phyloP scores from a whole-genome alignment of 1,140 invertebrate genomes.

The Bombus cullumanus region DNA sequence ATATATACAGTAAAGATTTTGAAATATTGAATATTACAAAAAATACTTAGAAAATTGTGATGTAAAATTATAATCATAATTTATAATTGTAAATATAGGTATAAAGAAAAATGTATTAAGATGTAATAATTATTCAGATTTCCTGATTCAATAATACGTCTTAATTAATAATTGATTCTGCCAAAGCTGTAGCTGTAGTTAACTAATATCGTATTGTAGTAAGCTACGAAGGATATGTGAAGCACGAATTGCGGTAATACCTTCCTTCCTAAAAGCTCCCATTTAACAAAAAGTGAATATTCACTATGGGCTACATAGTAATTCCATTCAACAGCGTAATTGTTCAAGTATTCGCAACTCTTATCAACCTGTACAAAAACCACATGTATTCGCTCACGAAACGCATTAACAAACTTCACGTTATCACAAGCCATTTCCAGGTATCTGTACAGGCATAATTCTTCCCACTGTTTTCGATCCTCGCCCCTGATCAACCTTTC shows the following conservation, averaged over 20 bases:
- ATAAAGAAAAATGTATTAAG: background rate
- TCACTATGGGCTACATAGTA: background rate
- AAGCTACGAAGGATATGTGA: no score
- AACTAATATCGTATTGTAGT: no score
- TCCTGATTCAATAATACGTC: background rate
- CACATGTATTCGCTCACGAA: background rate
- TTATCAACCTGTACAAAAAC: background rate
- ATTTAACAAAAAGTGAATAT: no score
- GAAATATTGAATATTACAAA: background rate
- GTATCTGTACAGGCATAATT: background rate
- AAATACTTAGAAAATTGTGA: background rate
- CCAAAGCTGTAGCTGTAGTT: no score
- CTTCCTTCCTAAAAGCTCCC: no score
- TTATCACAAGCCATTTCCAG: background rate
- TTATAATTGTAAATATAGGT: no score
- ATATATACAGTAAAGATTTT: no score
- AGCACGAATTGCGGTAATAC: no score
- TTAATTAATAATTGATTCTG: background rate
- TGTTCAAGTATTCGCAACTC: background rate
- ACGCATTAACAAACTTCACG: background rate
- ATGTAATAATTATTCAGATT: no score
- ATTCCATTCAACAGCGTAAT: background rate
- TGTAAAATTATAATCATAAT: no score
- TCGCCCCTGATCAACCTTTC: background rate
- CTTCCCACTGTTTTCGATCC: background rate